A percentile compares a stretch with the other conserved stretches of the same genome.
Conservation (phyloP, 2,888 invertebrate species). For the Sialis fuliginosa region DNA sequence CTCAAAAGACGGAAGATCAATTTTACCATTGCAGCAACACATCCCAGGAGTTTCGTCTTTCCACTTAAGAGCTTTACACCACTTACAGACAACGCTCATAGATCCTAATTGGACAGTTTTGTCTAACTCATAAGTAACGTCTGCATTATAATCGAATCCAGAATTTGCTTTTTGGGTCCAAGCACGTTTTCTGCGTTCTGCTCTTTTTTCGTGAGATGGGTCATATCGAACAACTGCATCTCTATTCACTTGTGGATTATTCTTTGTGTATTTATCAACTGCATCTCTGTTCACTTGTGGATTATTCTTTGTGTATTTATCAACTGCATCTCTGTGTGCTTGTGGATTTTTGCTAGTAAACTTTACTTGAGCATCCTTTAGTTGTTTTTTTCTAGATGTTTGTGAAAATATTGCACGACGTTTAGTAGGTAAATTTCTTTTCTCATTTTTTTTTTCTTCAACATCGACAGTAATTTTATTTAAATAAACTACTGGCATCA, state of each 20-base stretch:
- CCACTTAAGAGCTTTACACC: slow-evolving; percentile 9
- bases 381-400: neutral
- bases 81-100: neutral
- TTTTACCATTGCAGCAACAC: slow-evolving; percentile 12
- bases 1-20: slow-evolving; percentile 9
- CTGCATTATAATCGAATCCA: neutral
- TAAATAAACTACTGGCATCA: neutral
- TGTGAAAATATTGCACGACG: neutral
- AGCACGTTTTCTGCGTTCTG: neutral
- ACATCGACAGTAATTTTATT: neutral
- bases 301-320: neutral
- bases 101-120: neutral
- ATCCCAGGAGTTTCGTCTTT: slow-evolving; percentile 8
- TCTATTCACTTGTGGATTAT: neutral
- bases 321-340: neutral
- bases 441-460: neutral
- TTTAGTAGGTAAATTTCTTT: neutral
- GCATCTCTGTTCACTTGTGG: neutral
- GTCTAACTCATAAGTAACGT: neutral
- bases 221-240: neutral
- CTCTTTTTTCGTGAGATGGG: neutral
- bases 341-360: no score
- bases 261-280: neutral
- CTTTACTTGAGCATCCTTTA: neutral
- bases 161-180: neutral